Evolutionary conservation across 2,888 invertebrate species (phyloP).

Genomic region (Apamea epomidion): DNA sequence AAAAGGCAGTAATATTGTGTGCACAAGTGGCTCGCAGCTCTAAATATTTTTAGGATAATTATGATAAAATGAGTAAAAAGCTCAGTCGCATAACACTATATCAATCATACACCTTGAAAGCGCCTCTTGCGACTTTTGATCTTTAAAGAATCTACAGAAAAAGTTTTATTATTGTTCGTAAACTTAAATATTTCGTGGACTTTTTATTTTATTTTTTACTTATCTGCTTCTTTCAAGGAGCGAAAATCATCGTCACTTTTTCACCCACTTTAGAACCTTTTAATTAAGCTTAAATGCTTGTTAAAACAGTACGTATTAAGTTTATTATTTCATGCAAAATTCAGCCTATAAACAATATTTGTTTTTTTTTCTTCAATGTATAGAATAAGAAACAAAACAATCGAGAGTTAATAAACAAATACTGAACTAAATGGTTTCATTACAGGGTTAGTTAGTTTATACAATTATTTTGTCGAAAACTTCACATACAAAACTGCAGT

Average conservation of each 20-base stretch:
- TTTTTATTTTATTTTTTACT: slow-evolving; percentile 23
- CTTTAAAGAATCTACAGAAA: slow-evolving; percentile 51
- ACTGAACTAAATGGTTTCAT: not conserved
- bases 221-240: slow-evolving; percentile 13
- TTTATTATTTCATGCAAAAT: not conserved
- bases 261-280: not conserved
- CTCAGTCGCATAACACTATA: slow-evolving; percentile 34
- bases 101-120: slow-evolving; percentile 58
- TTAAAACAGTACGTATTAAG: not conserved
- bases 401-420: not conserved
- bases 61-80: slow-evolving; percentile 32
- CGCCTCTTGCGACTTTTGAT: slow-evolving; percentile 60
- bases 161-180: slow-evolving; percentile 44
- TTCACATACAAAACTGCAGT: slow-evolving; percentile 30
- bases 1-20: not conserved
- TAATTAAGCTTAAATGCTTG: not conserved
- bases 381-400: not conserved
- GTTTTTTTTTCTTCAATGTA: not conserved
- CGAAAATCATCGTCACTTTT: slow-evolving; percentile 17
- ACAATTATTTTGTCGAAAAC: not conserved
- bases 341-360: not conserved
- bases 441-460: not conserved
- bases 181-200: slow-evolving; percentile 7
- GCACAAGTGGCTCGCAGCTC: not conserved
- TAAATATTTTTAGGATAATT: not conserved